A percentile compares a stretch with the other conserved stretches of the same genome.
These are phyloP conservation scores for Leptinotarsa lineolata DNA, from an alignment of 1,140 invertebrate species.

Conservation along the genomic window DNA sequence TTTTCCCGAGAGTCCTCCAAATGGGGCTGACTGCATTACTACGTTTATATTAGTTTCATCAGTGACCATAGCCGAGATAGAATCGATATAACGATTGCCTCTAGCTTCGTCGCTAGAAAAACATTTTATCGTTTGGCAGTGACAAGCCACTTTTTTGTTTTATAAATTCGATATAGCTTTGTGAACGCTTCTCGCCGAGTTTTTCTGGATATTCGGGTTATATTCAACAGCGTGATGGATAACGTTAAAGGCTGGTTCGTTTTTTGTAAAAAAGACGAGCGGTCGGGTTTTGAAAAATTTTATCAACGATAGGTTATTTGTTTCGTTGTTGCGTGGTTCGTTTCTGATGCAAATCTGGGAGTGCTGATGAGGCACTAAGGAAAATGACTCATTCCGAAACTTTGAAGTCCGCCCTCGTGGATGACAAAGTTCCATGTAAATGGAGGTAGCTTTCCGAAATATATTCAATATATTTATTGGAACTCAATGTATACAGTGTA, in stretches of 20 bases:
- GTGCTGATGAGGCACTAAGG: too few species aligned
- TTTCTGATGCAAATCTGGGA: too few species aligned
- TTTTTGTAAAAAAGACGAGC: neutral
- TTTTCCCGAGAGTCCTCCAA: too few species aligned
- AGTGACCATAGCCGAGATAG: neutral
- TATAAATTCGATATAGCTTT: constrained; percentile 7
- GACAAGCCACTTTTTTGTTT: constrained; percentile 1
- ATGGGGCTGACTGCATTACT: neutral
- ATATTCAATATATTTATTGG: too few species aligned
- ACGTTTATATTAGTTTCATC: neutral
- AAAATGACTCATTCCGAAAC: too few species aligned
- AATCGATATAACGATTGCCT: neutral
- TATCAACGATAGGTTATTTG: neutral
- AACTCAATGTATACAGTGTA: too few species aligned
- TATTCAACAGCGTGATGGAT: neutral
- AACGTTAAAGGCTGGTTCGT: neutral
- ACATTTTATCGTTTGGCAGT: neutral
- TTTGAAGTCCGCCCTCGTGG: too few species aligned
- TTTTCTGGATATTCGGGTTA: neutral
- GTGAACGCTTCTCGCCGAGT: neutral
- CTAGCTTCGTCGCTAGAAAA: neutral
- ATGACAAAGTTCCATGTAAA: too few species aligned
- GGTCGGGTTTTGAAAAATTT: neutral
- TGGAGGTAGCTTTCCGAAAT: too few species aligned
- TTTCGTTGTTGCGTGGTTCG: neutral